Evolutionary conservation across 1,140 invertebrate species (phyloP).

Genomic region (Orussus abietinus): DNA sequence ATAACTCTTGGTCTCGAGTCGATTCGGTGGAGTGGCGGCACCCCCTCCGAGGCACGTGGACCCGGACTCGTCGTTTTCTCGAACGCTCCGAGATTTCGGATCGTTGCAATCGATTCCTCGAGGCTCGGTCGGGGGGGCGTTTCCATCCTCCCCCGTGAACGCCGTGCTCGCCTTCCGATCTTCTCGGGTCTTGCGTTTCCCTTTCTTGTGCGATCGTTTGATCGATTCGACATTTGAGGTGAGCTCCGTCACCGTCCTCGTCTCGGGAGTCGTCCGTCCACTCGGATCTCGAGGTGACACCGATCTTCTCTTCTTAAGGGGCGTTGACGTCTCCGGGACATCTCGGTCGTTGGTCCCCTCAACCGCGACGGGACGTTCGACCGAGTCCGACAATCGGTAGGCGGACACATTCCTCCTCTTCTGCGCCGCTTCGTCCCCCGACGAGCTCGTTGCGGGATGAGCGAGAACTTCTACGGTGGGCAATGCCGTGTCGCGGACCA

Average conservation of each 20-base stretch:
- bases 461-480: no score
- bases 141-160: constrained; percentile 1
- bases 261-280: constrained; percentile 29
- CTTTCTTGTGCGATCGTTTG: constrained; percentile 44
- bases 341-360: not conserved
- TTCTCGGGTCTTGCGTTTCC: no score
- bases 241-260: constrained; percentile 28
- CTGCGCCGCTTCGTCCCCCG: no score
- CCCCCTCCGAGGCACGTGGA: not conserved
- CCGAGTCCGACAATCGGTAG: no score
- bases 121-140: not conserved
- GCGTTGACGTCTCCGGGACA: constrained; percentile 19
- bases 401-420: no score
- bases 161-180: no score
- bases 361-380: not conserved
- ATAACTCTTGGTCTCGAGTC: constrained; percentile 25
- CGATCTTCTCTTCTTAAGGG: constrained; percentile 35
- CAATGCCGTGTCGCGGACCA: no score
- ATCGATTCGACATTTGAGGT: constrained; percentile 36
- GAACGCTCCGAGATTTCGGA: no score
- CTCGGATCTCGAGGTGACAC: constrained; percentile 9
- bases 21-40: constrained; percentile 38
- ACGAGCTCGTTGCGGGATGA: no score
- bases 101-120: no score
- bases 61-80: no score